phyloP scores from a whole-genome alignment of 1,140 invertebrate genomes.

The Panagrolaimus sp. region DNA sequence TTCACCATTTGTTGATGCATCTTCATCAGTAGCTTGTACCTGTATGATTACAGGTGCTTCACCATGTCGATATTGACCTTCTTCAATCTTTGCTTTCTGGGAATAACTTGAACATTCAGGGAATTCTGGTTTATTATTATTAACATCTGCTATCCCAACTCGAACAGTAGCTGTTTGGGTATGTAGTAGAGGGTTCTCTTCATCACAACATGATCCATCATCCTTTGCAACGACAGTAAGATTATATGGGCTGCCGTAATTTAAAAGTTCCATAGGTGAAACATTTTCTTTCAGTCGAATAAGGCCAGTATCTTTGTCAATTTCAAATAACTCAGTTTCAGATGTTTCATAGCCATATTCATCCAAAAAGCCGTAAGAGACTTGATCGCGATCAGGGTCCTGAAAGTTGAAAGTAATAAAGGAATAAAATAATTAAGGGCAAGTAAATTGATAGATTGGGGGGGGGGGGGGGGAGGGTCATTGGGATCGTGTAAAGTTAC shows the following conservation, averaged over 20 bases:
- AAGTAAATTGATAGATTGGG: too few relatives aligned
- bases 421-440: background rate
- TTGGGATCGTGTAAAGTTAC: too few relatives aligned
- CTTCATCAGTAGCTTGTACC: constrained; percentile 48
- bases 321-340: constrained; percentile 41
- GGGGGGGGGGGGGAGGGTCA: too few relatives aligned
- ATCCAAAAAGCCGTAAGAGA: constrained; percentile 45
- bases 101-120: constrained; percentile 42
- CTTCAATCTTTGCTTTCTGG: constrained; percentile 37
- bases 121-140: constrained; percentile 51
- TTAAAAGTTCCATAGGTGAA: constrained; percentile 27
- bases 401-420: background rate
- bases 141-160: constrained; percentile 47
- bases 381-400: constrained; percentile 53
- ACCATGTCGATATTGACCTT: constrained; percentile 40
- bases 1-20: constrained; percentile 46
- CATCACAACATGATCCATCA: constrained; percentile 52
- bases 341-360: constrained; percentile 26
- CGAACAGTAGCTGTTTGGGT: constrained; percentile 36
- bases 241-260: constrained; percentile 37
- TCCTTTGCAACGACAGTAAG: constrained; percentile 50
- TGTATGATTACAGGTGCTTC: constrained; percentile 19
- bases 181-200: background rate
- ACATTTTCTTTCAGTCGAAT: constrained; percentile 41
- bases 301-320: constrained; percentile 50